Percentiles rank a stretch among this genome's conserved stretches.
These are phyloP conservation scores for Capitella teleta DNA, from an alignment of 1,140 invertebrate genomes.

Conservation along the genomic window DNA sequence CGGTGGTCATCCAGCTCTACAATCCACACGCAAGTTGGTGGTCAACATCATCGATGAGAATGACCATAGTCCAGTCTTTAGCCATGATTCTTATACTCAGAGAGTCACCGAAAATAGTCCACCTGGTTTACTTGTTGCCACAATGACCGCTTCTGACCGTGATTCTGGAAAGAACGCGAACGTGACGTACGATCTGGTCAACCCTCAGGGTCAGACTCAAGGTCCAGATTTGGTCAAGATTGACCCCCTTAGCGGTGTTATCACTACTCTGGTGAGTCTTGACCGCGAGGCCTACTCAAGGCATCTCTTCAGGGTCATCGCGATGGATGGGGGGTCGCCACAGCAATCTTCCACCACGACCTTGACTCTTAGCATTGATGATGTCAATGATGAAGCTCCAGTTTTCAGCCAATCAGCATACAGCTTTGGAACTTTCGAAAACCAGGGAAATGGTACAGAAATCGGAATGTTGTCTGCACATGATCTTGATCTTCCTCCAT, in stretches of 20 bases:
- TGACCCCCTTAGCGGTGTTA: conserved; percentile 31
- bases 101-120: conserved; percentile 15
- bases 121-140: conserved; percentile 3
- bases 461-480: conserved; percentile 11
- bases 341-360: conserved; percentile 56
- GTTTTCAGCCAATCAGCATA: conserved; percentile 15
- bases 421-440: conserved; percentile 16
- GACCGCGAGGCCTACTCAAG: conserved; percentile 70
- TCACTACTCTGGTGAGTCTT: conserved; percentile 29
- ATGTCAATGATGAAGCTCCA: conserved; percentile 12
- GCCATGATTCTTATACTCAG: neutral
- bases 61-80: conserved; percentile 7
- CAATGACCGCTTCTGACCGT: conserved; percentile 14
- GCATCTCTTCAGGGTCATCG: conserved; percentile 72
- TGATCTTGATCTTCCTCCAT: conserved; percentile 4
- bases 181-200: conserved; percentile 14
- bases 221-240: conserved; percentile 35
- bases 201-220: conserved; percentile 19
- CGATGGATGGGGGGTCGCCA: conserved; percentile 69
- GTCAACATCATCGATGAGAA: conserved; percentile 2
- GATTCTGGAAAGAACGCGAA: conserved; percentile 19
- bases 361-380: conserved; percentile 3
- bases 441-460: conserved; percentile 16
- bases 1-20: conserved; percentile 1
- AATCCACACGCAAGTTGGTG: neutral